Evolutionary conservation across 1,140 invertebrate genomes (phyloP).

Genomic region (Ephestia elutella): DNA sequence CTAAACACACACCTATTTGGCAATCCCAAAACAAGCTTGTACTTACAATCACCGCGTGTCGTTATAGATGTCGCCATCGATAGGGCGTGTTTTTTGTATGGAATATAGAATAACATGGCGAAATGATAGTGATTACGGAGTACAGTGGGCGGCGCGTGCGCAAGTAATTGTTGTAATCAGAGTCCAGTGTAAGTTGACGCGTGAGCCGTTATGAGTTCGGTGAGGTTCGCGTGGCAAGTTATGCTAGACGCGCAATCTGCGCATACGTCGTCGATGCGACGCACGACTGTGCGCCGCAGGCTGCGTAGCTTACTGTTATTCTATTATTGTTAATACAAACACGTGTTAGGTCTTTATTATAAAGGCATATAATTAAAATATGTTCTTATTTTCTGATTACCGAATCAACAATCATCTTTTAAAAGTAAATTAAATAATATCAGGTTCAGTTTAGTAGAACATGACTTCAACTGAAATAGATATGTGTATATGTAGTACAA

Average conservation of each 20-base stretch:
- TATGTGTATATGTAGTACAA: too few species aligned
- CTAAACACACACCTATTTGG: neutral
- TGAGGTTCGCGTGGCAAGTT: neutral
- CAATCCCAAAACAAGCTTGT: neutral
- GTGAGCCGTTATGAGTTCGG: neutral
- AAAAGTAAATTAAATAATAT: too few species aligned
- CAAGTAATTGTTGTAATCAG: constrained; percentile 63
- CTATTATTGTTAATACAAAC: constrained; percentile 35
- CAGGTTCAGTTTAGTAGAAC: too few species aligned
- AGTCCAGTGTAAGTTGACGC: constrained; percentile 9
- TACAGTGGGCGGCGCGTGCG: constrained; percentile 48
- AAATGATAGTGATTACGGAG: constrained; percentile 67
- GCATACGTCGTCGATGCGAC: constrained; percentile 30
- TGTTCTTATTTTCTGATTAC: too few species aligned
- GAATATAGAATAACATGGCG: constrained; percentile 65
- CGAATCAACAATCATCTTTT: too few species aligned
- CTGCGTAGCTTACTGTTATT: constrained; percentile 27
- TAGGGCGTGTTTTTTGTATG: constrained; percentile 50
- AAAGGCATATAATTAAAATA: too few species aligned
- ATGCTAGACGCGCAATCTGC: neutral
- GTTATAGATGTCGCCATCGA: constrained; percentile 47
- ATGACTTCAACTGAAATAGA: too few species aligned
- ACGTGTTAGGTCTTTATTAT: constrained; percentile 7
- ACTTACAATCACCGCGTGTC: constrained; percentile 3
- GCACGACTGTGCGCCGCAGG: constrained; percentile 35